phyloP scores from a whole-genome alignment of 1,140 invertebrate species.

The Microvelia longipes region DNA sequence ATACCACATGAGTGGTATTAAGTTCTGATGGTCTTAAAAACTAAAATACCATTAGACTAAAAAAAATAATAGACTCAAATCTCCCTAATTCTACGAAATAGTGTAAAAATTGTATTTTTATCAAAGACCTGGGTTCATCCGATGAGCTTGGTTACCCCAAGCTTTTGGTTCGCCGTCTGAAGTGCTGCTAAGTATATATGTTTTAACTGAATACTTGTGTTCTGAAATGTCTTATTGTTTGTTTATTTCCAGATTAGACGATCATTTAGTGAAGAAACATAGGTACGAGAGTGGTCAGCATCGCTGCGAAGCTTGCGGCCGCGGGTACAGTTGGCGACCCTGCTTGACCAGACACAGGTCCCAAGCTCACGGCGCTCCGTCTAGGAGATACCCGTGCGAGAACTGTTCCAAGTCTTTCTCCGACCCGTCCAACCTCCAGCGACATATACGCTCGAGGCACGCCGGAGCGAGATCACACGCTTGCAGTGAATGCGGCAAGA shows the following conservation, averaged over 20 bases:
- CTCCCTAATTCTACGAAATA: too few species aligned
- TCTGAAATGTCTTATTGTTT: too few species aligned
- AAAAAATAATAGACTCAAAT: too few species aligned
- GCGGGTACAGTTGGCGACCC: slow-evolving; percentile 64
- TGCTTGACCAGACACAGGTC: slow-evolving; percentile 69
- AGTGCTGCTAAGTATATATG: too few species aligned
- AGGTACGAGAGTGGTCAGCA: slow-evolving; percentile 59
- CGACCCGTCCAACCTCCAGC: slow-evolving; percentile 87
- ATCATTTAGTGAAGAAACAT: slow-evolving; percentile 59
- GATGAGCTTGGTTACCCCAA: too few species aligned
- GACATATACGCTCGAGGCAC: slow-evolving; percentile 81
- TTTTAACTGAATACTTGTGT: too few species aligned
- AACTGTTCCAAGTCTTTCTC: slow-evolving; percentile 89
- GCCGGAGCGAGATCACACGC: slow-evolving; percentile 84
- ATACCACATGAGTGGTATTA: too few species aligned
- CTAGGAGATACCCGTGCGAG: slow-evolving; percentile 75
- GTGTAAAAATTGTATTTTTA: too few species aligned
- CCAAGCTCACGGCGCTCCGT: slow-evolving; percentile 51
- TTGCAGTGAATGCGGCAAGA: slow-evolving; percentile 94
- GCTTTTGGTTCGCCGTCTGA: too few species aligned
- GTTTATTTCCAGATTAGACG: slow-evolving; percentile 55
- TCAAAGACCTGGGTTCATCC: too few species aligned
- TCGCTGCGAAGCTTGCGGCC: slow-evolving; percentile 68
- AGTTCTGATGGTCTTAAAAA: too few species aligned
- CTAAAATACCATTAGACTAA: too few species aligned